Evolutionary conservation across 2,113 vertebrate species (phyloP).

Genomic region (Meles meles): DNA sequence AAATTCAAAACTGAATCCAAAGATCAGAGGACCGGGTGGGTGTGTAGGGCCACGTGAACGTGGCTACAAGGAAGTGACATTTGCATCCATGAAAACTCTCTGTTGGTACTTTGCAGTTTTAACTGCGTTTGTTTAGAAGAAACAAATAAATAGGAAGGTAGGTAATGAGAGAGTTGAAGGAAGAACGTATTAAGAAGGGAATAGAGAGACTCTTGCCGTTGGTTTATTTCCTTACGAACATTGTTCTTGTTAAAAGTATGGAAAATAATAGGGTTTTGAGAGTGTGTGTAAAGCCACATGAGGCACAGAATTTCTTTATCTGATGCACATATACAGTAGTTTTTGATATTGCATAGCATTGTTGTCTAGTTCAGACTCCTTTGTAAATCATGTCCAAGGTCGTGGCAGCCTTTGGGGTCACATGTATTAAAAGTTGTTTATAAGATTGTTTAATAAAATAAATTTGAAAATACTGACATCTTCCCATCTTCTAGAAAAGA

Average conservation of each 20-base stretch:
- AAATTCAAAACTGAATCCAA: slow-evolving; percentile 13
- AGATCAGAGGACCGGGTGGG: neutral
- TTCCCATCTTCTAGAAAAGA: neutral
- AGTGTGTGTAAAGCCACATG: neutral
- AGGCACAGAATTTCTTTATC: neutral
- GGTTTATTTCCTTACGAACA: slow-evolving; percentile 35
- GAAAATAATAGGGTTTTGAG: neutral
- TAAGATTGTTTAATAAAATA: neutral
- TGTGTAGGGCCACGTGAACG: neutral
- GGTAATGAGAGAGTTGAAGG: neutral
- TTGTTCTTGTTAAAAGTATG: neutral
- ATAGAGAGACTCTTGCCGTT: neutral
- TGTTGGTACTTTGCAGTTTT: neutral
- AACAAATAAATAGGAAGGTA: neutral
- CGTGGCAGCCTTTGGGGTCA: neutral
- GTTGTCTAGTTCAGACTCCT: neutral
- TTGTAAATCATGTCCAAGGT: neutral
- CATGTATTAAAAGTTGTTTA: neutral
- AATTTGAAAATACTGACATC: neutral
- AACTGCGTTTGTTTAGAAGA: neutral
- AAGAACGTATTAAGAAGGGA: neutral
- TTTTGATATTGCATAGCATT: neutral
- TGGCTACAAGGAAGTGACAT: neutral
- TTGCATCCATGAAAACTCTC: neutral
- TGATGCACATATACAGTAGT: neutral